phyloP scores from a whole-genome alignment of 2,113 vertebrate genomes.

The Oryzias javanicus region DNA sequence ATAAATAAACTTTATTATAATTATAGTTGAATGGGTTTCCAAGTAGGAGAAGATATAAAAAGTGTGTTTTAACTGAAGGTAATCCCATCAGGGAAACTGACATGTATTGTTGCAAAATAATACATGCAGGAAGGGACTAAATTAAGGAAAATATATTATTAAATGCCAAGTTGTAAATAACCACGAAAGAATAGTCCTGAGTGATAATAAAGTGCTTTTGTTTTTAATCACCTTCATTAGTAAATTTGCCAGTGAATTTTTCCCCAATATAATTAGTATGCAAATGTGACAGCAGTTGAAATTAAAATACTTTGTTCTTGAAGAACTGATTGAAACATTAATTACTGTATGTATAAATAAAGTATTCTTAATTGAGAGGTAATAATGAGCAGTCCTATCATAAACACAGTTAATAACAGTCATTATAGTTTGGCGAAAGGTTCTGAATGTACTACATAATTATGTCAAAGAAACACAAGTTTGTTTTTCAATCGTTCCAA shows the following conservation, averaged over 20 bases:
- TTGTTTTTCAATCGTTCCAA: too few species aligned
- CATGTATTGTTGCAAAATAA: too few species aligned
- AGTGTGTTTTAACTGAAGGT: too few species aligned
- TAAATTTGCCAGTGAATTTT: slow-evolving; percentile 29
- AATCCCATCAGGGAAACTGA: too few species aligned
- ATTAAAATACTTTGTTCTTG: slow-evolving; percentile 61
- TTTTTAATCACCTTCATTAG: slow-evolving; percentile 52
- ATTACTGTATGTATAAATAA: slow-evolving; percentile 66
- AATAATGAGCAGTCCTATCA: slow-evolving; percentile 64
- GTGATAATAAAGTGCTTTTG: slow-evolving; percentile 31
- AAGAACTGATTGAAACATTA: slow-evolving; percentile 72
- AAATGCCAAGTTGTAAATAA: slow-evolving; percentile 4
- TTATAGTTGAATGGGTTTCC: too few species aligned
- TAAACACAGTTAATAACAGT: slow-evolving; percentile 65
- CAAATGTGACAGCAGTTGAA: slow-evolving; percentile 62
- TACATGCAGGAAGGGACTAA: too few species aligned
- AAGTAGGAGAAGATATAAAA: too few species aligned
- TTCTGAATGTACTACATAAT: slow-evolving; percentile 54
- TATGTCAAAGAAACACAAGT: slow-evolving; percentile 30
- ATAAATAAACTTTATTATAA: too few species aligned
- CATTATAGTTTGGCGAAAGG: slow-evolving; percentile 54
- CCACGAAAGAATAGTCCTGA: slow-evolving; percentile 16
- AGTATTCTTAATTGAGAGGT: slow-evolving; percentile 54
- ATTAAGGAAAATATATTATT: too few species aligned
- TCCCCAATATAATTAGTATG: slow-evolving; percentile 61